phyloP scores from a whole-genome alignment of 2,113 vertebrate species.

The Varanus komodoensis region DNA sequence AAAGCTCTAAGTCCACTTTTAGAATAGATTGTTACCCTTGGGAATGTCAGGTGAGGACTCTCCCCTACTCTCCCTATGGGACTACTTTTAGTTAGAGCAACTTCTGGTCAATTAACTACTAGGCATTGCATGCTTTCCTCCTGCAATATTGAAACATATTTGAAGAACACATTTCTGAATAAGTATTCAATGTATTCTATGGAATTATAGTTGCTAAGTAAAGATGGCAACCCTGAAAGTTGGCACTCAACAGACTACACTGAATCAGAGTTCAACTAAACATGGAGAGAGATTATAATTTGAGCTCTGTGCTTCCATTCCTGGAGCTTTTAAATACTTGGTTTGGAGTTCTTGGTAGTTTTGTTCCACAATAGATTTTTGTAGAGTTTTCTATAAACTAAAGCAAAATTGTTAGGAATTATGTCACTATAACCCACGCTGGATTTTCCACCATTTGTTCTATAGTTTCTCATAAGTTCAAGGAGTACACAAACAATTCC shows the following conservation, averaged over 20 bases:
- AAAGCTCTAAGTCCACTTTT: neutral
- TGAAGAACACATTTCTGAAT: neutral
- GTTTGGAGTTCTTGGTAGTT: constrained; percentile 4
- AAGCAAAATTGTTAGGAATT: neutral
- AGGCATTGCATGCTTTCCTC: neutral
- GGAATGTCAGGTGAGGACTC: neutral
- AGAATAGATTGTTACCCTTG: neutral
- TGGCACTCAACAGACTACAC: neutral
- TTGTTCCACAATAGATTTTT: neutral
- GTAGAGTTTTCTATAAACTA: constrained; percentile 19
- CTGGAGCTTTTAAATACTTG: constrained; percentile 41
- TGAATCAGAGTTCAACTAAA: constrained; percentile 41
- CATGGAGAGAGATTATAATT: neutral
- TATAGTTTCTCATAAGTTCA: neutral
- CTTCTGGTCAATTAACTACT: neutral
- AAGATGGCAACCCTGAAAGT: constrained; percentile 6
- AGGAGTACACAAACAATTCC: neutral
- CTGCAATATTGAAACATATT: no score
- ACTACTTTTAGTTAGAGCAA: neutral
- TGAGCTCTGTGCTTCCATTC: neutral
- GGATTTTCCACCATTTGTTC: neutral
- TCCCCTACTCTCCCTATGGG: no score
- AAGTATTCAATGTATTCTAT: neutral
- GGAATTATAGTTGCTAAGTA: neutral
- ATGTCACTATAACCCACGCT: constrained; percentile 3